These are phyloP conservation scores for Acronicta alni DNA, from an alignment of 2,888 invertebrate species.

Conservation along the genomic window DNA sequence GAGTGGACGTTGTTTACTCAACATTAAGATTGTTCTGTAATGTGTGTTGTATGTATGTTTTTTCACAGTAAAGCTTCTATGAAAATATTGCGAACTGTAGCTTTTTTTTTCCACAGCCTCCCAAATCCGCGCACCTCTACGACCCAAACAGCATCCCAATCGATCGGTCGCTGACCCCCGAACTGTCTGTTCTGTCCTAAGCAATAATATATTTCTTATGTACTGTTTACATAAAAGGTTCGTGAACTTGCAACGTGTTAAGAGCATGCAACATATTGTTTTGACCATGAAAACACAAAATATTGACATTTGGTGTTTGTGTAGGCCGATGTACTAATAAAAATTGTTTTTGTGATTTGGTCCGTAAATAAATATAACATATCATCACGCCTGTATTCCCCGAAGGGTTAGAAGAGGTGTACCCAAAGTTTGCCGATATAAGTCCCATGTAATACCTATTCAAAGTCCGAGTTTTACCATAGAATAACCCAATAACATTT, in stretches of 20 bases:
- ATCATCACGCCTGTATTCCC: too few relatives aligned
- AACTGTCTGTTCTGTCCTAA: slow-evolving; percentile 73
- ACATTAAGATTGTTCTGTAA: too few relatives aligned
- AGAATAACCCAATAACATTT: too few relatives aligned
- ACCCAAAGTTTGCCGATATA: too few relatives aligned
- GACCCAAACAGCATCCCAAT: slow-evolving; percentile 79
- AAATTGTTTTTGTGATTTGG: background rate
- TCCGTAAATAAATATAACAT: too few relatives aligned
- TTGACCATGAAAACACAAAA: slow-evolving; percentile 26
- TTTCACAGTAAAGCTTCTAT: background rate
- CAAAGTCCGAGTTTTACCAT: too few relatives aligned
- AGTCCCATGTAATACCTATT: too few relatives aligned
- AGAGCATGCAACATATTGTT: slow-evolving; percentile 34
- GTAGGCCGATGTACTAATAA: background rate
- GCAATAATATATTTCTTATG: slow-evolving; percentile 64
- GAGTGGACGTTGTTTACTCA: too few relatives aligned
- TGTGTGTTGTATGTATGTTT: too few relatives aligned
- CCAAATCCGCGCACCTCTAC: slow-evolving; percentile 57
- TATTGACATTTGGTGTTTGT: background rate
- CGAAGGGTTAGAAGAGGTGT: too few relatives aligned
- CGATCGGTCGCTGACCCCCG: slow-evolving; percentile 74
- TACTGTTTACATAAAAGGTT: slow-evolving; percentile 57
- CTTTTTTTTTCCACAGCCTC: background rate
- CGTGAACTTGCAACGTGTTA: slow-evolving; percentile 51
- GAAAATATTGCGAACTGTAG: background rate